phyloP scores from a whole-genome alignment of 2,113 vertebrate genomes.

The Gambusia affinis region DNA sequence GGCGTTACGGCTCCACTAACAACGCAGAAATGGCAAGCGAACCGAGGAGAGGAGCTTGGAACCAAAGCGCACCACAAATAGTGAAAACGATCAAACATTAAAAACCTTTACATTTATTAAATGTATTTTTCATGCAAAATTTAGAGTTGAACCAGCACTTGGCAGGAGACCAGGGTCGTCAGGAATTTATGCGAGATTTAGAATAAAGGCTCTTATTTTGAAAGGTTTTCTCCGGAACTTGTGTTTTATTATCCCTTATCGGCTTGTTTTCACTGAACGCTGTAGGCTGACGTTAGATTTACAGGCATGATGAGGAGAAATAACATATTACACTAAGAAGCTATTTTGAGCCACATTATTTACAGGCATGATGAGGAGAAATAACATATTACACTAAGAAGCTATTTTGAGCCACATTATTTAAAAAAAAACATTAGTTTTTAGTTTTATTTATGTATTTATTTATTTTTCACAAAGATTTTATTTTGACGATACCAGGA shows the following conservation, averaged over 20 bases:
- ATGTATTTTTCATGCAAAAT: neutral
- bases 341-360: neutral
- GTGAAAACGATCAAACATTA: constrained; percentile 1
- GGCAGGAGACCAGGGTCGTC: constrained; percentile 69
- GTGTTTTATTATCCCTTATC: accelerated
- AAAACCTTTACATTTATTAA: neutral
- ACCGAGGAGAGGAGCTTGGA: constrained; percentile 78
- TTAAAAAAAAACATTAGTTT: constrained; percentile 12
- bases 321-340: constrained; percentile 4
- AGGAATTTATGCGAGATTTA: neutral
- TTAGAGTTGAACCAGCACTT: constrained; percentile 70
- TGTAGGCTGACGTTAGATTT: constrained; percentile 10
- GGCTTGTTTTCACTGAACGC: constrained; percentile 2
- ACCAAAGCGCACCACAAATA: constrained; percentile 59
- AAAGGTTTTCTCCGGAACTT: constrained; percentile 16
- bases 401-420: neutral
- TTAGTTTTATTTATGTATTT: constrained; percentile 25
- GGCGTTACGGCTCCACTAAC: constrained; percentile 77
- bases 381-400: constrained; percentile 4
- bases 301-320: constrained; percentile 9
- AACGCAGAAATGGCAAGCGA: constrained; percentile 49
- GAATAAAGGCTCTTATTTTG: constrained; percentile 31
- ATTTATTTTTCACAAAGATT: neutral
- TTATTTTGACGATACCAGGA: neutral
- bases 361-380: constrained; percentile 10